Evolutionary conservation across 2,888 invertebrate genomes (phyloP).

Genomic region (Torymus auratus): DNA sequence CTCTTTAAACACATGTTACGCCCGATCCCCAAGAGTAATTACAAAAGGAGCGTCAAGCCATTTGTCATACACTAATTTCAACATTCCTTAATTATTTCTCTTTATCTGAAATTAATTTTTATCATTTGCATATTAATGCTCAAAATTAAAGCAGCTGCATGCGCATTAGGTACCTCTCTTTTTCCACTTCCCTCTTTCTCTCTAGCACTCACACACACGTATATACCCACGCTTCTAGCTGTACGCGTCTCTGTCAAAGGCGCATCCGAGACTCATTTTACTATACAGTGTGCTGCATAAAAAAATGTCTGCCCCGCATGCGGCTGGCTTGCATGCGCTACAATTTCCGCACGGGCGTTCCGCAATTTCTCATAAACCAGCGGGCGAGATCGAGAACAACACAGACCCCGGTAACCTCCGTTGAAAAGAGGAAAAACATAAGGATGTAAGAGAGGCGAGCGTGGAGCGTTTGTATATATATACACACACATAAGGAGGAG

Average conservation of each 20-base stretch:
- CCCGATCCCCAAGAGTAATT: conserved; percentile 17
- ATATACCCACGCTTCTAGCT: too few relatives aligned
- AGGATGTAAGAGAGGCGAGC: conserved; percentile 17
- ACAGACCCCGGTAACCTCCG: neutral
- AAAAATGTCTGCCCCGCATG: conserved; percentile 59
- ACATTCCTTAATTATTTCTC: conserved; percentile 29
- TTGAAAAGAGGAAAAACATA: conserved; percentile 50
- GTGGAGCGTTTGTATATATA: neutral
- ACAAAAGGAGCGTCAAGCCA: neutral
- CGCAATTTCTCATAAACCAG: conserved; percentile 51
- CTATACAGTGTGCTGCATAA: too few relatives aligned
- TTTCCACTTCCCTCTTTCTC: too few relatives aligned
- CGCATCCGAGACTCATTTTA: too few relatives aligned
- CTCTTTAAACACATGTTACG: conserved; percentile 6
- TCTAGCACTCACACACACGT: too few relatives aligned
- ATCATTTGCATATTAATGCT: conserved; percentile 24
- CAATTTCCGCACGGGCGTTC: conserved; percentile 50
- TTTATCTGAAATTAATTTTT: conserved; percentile 42
- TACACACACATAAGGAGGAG: neutral
- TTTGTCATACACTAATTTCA: conserved; percentile 29
- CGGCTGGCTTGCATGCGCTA: conserved; percentile 53
- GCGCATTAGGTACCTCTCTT: neutral
- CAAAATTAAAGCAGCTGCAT: conserved; percentile 4
- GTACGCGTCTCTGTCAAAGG: too few relatives aligned
- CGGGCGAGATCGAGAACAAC: conserved; percentile 33